These are phyloP conservation scores for Scotopteryx bipunctaria DNA, from an alignment of 2,888 invertebrate genomes.

Conservation along the genomic window DNA sequence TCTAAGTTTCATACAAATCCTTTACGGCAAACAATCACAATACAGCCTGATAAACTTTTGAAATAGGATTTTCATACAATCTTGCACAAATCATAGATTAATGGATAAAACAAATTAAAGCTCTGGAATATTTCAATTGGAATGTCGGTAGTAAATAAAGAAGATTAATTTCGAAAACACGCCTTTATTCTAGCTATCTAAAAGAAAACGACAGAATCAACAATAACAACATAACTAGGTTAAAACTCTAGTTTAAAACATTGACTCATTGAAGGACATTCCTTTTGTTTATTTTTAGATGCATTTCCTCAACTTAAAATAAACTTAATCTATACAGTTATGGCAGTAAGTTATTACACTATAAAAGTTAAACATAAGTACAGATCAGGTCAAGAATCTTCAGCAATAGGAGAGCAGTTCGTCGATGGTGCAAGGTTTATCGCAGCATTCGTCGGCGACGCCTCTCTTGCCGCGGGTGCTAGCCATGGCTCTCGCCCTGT, in stretches of 20 bases:
- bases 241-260: background rate
- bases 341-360: background rate
- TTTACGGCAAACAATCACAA: too few species aligned
- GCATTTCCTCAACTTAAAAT: background rate
- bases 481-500: slow-evolving; percentile 17
- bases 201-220: background rate
- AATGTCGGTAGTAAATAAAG: background rate
- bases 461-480: slow-evolving; percentile 26
- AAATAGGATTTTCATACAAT: too few species aligned
- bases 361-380: slow-evolving; percentile 1
- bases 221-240: background rate
- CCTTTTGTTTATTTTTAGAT: background rate
- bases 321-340: background rate
- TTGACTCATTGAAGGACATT: background rate
- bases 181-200: background rate
- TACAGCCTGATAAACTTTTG: too few species aligned
- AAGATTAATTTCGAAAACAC: background rate
- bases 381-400: background rate
- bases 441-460: slow-evolving; percentile 32
- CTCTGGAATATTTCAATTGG: too few species aligned
- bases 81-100: too few species aligned
- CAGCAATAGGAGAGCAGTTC: slow-evolving; percentile 29
- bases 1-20: too few species aligned
- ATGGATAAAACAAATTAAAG: too few species aligned
- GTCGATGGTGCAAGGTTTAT: slow-evolving; percentile 25